Percentiles rank a stretch among this genome's conserved stretches.
phyloP scores from a whole-genome alignment of 1,140 invertebrate species.

The Lepidurus packardi region DNA sequence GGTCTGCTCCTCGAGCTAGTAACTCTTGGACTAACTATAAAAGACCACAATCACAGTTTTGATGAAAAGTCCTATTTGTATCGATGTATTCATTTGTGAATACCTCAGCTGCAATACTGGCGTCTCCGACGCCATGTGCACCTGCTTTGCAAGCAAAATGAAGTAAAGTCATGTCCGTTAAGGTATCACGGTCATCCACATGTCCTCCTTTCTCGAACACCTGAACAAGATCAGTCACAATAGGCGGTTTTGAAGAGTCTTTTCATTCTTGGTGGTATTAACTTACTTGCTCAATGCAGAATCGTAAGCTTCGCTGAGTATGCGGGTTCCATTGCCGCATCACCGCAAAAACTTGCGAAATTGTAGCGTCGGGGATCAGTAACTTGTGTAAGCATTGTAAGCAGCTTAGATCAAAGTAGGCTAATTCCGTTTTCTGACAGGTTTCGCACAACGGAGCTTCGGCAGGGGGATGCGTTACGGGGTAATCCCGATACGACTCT shows the following conservation, averaged over 20 bases:
- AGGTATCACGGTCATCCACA: slow-evolving; percentile 51
- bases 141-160: slow-evolving; percentile 55
- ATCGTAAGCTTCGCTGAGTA: slow-evolving; percentile 49
- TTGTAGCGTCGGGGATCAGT: slow-evolving; percentile 44
- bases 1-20: slow-evolving; percentile 48
- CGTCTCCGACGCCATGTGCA: slow-evolving; percentile 50
- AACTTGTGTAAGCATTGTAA: slow-evolving; percentile 47
- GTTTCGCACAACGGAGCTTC: slow-evolving; percentile 49
- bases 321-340: slow-evolving; percentile 54
- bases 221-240: slow-evolving; percentile 38
- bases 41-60: not conserved
- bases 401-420: slow-evolving; percentile 51
- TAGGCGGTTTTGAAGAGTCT: not conserved
- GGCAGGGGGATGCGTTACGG: slow-evolving; percentile 46
- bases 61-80: not conserved
- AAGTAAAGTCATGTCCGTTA: slow-evolving; percentile 55
- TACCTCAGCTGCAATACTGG: slow-evolving; percentile 41
- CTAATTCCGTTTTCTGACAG: slow-evolving; percentile 47
- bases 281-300: slow-evolving; percentile 47
- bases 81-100: not conserved
- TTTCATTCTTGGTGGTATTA: not conserved
- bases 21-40: slow-evolving; percentile 43
- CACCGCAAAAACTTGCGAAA: slow-evolving; percentile 51
- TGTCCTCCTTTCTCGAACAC: slow-evolving; percentile 48
- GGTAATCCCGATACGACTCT: slow-evolving; percentile 10